phyloP scores from a whole-genome alignment of 2,888 invertebrate genomes.

The Noctuana brunneofusca region DNA sequence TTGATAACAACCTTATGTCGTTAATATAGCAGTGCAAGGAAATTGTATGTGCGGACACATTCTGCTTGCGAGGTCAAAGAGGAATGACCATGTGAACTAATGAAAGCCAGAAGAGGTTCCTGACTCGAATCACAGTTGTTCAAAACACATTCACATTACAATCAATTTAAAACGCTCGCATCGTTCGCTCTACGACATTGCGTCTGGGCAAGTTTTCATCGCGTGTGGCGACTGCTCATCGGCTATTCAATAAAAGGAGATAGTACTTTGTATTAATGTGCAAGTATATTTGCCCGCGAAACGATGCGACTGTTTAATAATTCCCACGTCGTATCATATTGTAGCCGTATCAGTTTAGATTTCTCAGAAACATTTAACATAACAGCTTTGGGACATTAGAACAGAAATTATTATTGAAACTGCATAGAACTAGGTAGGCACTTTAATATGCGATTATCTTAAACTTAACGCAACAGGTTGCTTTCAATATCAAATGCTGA shows the following conservation, averaged over 20 bases:
- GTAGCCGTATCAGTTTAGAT: conserved; percentile 29
- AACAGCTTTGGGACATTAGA: conserved; percentile 31
- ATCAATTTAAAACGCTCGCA: conserved; percentile 75
- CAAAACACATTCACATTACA: conserved; percentile 74
- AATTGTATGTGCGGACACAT: conserved; percentile 53
- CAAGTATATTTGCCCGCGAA: conserved; percentile 32
- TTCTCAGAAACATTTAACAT: conserved; percentile 25
- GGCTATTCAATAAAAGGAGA: conserved; percentile 66
- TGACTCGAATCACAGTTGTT: conserved; percentile 73
- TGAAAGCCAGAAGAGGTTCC: conserved; percentile 68
- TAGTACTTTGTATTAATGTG: conserved; percentile 38
- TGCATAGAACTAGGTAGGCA: conserved; percentile 17
- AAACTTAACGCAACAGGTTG: conserved; percentile 16
- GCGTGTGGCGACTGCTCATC: conserved; percentile 67
- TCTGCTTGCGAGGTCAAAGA: conserved; percentile 70
- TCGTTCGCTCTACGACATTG: conserved; percentile 63
- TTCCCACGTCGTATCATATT: conserved; percentile 33
- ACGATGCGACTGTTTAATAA: conserved; percentile 31
- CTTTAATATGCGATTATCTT: conserved; percentile 14
- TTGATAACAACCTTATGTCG: conserved; percentile 52
- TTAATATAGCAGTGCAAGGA: conserved; percentile 53
- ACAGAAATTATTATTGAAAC: conserved; percentile 28
- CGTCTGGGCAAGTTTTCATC: conserved; percentile 62
- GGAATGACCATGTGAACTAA: conserved; percentile 78
- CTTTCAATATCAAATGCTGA: conserved; percentile 19